phyloP scores from a whole-genome alignment of 2,797 vertebrate species.

The Myripristis murdjan region DNA sequence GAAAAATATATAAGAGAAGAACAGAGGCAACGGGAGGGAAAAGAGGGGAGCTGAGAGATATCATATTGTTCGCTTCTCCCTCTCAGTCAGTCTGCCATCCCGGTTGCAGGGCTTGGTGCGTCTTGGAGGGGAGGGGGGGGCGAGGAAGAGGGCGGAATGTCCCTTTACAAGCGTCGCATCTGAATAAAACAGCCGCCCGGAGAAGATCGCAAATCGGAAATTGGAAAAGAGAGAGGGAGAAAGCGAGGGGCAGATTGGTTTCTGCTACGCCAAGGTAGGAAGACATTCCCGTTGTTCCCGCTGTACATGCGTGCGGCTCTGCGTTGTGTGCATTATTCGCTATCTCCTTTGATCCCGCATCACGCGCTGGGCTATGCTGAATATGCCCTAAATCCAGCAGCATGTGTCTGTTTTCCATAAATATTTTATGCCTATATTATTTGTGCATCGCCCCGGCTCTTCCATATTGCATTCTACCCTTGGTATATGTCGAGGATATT shows the following conservation, averaged over 20 bases:
- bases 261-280: slow-evolving; percentile 69
- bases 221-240: slow-evolving; percentile 19
- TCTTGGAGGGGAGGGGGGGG: slow-evolving; percentile 54
- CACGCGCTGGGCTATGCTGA: slow-evolving; percentile 60
- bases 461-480: slow-evolving; percentile 40
- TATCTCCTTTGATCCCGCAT: slow-evolving; percentile 59
- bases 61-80: slow-evolving; percentile 79
- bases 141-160: slow-evolving; percentile 75
- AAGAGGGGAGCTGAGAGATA: slow-evolving; percentile 74
- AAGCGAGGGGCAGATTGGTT: slow-evolving; percentile 42
- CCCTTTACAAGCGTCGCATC: slow-evolving; percentile 80
- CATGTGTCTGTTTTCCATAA: slow-evolving; percentile 68
- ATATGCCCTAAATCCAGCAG: slow-evolving; percentile 59
- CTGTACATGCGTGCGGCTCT: slow-evolving; percentile 13
- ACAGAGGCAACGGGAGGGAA: slow-evolving; percentile 71
- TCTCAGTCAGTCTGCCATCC: slow-evolving; percentile 78
- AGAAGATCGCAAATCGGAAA: slow-evolving; percentile 52
- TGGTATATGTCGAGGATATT: slow-evolving; percentile 42
- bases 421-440: slow-evolving; percentile 63
- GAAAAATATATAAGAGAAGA: slow-evolving; percentile 75
- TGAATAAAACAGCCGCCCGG: slow-evolving; percentile 59
- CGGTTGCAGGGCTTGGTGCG: slow-evolving; percentile 73
- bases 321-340: slow-evolving; percentile 40
- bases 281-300: slow-evolving; percentile 34
- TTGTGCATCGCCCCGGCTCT: slow-evolving; percentile 49